Base-by-base conservation (phyloP, 2,888 invertebrate species). In the Drosophila pseudotakahashii region DNA sequence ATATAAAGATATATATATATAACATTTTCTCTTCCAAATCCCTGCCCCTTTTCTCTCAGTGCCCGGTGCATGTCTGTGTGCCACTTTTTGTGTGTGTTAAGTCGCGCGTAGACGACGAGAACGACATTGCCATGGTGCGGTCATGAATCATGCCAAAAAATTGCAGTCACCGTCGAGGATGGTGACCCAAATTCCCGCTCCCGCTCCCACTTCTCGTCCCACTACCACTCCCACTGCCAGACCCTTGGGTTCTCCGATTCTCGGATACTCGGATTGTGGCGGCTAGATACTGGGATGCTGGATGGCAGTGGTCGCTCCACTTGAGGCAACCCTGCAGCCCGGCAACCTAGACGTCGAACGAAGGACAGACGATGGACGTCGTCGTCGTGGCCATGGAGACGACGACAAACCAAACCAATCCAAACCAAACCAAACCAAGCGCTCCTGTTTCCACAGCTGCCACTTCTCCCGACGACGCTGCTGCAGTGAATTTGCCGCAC, bases 71-170 rank as follows among this genome's bases (percentile, higher is more conserved):
- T 50, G 16, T 50, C 37, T 44, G 34, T 48, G 19, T 51, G 23
- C 9, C 11, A 16, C 54, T 41, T 36, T 48, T 45, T 79, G 76
- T 82, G 69, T 81, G 75, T 78, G 81, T 71, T 72, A 77, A 79
- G 81, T 78, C 73, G 81, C 76, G 76, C 76, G 73, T 69, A 73
- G 77, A 73, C 78, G 70, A 52, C 62, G 53, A 61, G 73, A 52
- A 63, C 60, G 70, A 53, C 70, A 54, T 55, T 70, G 50, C 59
- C 59, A 52, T 71, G 78, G 70, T 80, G 81, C 71, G 70, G 75
- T 78, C 81, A 85, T 85, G 84, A 83, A 86, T 85, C 80, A 85
- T 79, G 78, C 80, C 77, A 81, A 85, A 85, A 82, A 80, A 75
- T 67, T 85, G 80, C 72, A 75, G 75, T 54, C 77, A 68, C 42